These are phyloP conservation scores for Carlito syrichta DNA, from an alignment of 2,113 vertebrate species.

Conservation along the genomic window DNA sequence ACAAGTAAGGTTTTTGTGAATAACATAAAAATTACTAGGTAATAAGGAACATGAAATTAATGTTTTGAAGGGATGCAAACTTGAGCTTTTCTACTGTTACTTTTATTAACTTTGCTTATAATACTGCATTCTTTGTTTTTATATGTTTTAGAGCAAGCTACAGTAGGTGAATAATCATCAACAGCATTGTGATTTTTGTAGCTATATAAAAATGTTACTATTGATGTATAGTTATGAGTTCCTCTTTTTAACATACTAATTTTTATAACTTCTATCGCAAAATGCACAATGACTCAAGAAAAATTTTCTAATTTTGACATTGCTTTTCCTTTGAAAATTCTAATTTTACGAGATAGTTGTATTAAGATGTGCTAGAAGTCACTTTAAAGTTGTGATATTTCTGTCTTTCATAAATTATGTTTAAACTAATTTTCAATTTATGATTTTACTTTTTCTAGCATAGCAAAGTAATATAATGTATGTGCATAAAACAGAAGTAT, in stretches of 20 bases:
- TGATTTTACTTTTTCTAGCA: conserved; percentile 83
- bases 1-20: conserved; percentile 22
- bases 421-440: conserved; percentile 77
- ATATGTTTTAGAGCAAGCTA: not conserved
- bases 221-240: conserved; percentile 7
- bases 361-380: conserved; percentile 71
- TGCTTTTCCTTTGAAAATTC: conserved; percentile 62
- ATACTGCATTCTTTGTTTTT: conserved; percentile 9
- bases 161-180: not conserved
- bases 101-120: conserved; percentile 26
- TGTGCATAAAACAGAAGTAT: conserved; percentile 86
- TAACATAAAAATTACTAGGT: conserved; percentile 34
- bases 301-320: conserved; percentile 61
- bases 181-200: conserved; percentile 19
- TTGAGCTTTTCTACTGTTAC: not conserved
- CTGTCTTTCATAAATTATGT: conserved; percentile 66
- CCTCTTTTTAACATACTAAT: not conserved
- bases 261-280: conserved; percentile 52
- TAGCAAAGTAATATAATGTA: conserved; percentile 83
- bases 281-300: conserved; percentile 53
- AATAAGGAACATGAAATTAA: conserved; percentile 75
- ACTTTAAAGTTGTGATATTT: conserved; percentile 68
- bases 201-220: conserved; percentile 37
- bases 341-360: conserved; percentile 37
- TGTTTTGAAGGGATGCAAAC: conserved; percentile 38